phyloP scores from a whole-genome alignment of 2,888 invertebrate species.

The Plebejus argus region DNA sequence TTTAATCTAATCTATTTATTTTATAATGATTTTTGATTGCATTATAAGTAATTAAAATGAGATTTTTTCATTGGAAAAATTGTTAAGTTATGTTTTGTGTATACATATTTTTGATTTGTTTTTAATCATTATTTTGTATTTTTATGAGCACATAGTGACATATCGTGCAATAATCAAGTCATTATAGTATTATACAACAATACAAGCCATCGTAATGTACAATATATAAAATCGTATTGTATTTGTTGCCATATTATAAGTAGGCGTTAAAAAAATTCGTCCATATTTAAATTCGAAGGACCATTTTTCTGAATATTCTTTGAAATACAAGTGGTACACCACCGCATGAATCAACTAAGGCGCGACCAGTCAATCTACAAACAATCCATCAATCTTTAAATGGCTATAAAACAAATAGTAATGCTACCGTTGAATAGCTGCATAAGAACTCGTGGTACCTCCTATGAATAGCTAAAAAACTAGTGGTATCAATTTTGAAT shows the following conservation, averaged over 20 bases:
- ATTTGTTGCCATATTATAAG: constrained; percentile 19
- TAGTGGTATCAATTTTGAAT: not conserved
- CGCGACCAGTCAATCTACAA: not conserved
- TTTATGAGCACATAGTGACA: constrained; percentile 2
- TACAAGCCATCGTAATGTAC: constrained; percentile 11
- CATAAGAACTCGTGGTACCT: not conserved
- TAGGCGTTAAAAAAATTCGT: not conserved
- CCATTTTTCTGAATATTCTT: not conserved
- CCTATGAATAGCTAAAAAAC: not conserved
- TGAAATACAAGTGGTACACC: not conserved
- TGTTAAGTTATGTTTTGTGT: not conserved
- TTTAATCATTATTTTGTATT: constrained; percentile 15
- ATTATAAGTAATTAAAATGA: not conserved
- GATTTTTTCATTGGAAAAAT: not conserved
- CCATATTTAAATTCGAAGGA: not conserved
- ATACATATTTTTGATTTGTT: constrained; percentile 18
- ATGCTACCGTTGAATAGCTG: not conserved
- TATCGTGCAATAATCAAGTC: constrained; percentile 8
- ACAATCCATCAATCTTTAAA: not conserved
- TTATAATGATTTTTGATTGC: not conserved
- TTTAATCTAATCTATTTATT: not conserved
- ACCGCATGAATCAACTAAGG: not conserved
- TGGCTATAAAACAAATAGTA: not conserved
- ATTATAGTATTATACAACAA: constrained; percentile 12
- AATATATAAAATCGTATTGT: constrained; percentile 9